Percentiles rank a stretch among this genome's conserved stretches.
phyloP scores from a whole-genome alignment of 2,113 vertebrate genomes.

The Saguinus midas region DNA sequence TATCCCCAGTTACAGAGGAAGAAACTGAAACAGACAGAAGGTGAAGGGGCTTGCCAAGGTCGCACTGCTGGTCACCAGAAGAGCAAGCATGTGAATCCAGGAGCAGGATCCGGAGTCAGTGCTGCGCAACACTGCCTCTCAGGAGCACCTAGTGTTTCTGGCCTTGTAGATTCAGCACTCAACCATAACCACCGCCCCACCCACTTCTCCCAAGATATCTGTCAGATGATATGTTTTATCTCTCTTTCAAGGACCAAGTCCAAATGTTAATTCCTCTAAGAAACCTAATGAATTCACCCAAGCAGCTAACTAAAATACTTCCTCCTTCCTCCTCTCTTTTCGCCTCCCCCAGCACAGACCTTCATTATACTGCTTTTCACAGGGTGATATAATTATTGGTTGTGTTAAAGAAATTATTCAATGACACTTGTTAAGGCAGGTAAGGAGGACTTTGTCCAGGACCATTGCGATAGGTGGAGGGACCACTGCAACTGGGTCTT shows the following conservation, averaged over 20 bases:
- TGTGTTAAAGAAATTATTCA: neutral
- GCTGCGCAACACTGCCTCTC: neutral
- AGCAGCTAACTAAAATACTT: neutral
- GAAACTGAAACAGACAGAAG: neutral
- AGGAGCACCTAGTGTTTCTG: rapidly evolving
- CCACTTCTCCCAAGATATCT: no score
- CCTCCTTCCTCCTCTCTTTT: no score
- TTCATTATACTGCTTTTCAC: neutral
- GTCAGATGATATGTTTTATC: neutral
- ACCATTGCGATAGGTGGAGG: neutral
- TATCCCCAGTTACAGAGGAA: neutral
- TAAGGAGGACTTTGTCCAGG: neutral
- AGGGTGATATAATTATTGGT: neutral
- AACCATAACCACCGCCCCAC: rapidly evolving
- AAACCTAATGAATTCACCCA: neutral
- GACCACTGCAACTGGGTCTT: neutral
- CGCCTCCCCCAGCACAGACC: neutral
- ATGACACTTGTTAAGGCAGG: neutral
- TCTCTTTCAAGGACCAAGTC: neutral
- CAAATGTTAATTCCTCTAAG: neutral
- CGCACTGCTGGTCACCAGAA: neutral
- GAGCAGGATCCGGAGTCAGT: neutral
- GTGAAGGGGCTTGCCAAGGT: neutral
- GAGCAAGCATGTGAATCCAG: neutral
- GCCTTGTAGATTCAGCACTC: neutral